Conservation (phyloP, 2,797 vertebrate genomes). For the Rhinogobio ventralis region DNA sequence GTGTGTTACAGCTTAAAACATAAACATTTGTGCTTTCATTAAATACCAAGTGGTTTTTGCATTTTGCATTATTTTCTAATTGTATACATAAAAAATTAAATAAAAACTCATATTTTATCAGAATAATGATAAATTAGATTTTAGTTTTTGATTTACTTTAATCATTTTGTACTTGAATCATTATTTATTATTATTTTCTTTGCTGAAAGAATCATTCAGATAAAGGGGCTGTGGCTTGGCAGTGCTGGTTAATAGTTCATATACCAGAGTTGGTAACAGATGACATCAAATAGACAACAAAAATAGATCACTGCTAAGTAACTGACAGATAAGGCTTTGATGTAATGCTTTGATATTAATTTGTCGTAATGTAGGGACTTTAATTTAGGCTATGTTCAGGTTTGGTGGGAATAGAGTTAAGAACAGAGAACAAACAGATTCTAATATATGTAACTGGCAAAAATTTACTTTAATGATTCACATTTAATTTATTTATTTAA, state of each 20-base stretch:
- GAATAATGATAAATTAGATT: not conserved
- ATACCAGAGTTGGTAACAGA: not conserved
- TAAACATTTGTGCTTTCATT: not conserved
- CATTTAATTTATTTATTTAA: not conserved
- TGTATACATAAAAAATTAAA: not conserved
- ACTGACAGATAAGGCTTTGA: slow-evolving; percentile 24
- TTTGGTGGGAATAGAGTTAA: slow-evolving; percentile 45
- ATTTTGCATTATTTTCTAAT: not conserved
- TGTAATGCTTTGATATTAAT: slow-evolving; percentile 35
- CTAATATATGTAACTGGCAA: not conserved
- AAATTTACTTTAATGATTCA: not conserved
- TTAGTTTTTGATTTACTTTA: not conserved
- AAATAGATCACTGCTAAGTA: slow-evolving; percentile 10
- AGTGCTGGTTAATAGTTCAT: not conserved
- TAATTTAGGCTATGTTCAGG: slow-evolving; percentile 39
- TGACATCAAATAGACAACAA: not conserved
- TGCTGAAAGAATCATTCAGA: not conserved
- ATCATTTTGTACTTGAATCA: not conserved
- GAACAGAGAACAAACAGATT: slow-evolving; percentile 10
- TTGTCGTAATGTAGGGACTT: slow-evolving; percentile 43
- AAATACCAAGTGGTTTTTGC: not conserved
- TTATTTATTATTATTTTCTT: not conserved
- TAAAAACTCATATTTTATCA: not conserved
- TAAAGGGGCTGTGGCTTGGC: not conserved
- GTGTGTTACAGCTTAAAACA: slow-evolving; percentile 60